phyloP scores from a whole-genome alignment of 1,140 invertebrate species.

The Hyposmocoma kahamanoa region DNA sequence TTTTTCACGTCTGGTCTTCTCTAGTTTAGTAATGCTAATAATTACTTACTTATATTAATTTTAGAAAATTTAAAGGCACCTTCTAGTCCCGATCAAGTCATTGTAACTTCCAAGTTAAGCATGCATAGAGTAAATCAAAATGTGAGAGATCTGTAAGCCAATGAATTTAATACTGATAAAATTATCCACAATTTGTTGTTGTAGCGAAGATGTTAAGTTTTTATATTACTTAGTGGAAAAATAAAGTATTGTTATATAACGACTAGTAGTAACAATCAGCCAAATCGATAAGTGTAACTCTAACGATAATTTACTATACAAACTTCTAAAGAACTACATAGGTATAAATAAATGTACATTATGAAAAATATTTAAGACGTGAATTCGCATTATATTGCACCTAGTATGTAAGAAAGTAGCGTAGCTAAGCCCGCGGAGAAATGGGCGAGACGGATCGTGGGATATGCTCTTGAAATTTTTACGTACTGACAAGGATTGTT shows the following conservation, averaged over 20 bases:
- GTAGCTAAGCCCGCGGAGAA: slow-evolving; percentile 38
- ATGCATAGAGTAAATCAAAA: not conserved
- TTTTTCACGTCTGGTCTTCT: no score
- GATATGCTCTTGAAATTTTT: not conserved
- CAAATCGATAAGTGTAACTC: slow-evolving; percentile 12
- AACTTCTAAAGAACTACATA: slow-evolving; percentile 16
- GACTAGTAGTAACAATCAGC: slow-evolving; percentile 14
- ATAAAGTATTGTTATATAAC: slow-evolving; percentile 14
- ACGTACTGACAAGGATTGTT: not conserved
- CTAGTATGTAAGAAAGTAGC: slow-evolving; percentile 53
- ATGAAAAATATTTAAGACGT: slow-evolving; percentile 25
- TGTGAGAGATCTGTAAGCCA: not conserved
- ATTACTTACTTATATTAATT: no score
- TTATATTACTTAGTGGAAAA: slow-evolving; percentile 4
- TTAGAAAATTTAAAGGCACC: not conserved
- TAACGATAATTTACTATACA: slow-evolving; percentile 7
- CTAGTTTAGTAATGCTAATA: no score
- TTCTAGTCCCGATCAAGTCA: not conserved
- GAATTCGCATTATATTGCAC: slow-evolving; percentile 55
- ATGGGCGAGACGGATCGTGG: slow-evolving; percentile 24
- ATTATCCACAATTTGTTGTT: not conserved
- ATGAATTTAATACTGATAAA: not conserved
- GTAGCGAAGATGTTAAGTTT: not conserved
- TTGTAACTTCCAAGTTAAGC: not conserved
- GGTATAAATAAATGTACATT: slow-evolving; percentile 24